A percentile compares a stretch with the other conserved stretches of the same genome.
Conservation (phyloP, 2,113 vertebrate genomes). For the Pterophyllum scalare region DNA sequence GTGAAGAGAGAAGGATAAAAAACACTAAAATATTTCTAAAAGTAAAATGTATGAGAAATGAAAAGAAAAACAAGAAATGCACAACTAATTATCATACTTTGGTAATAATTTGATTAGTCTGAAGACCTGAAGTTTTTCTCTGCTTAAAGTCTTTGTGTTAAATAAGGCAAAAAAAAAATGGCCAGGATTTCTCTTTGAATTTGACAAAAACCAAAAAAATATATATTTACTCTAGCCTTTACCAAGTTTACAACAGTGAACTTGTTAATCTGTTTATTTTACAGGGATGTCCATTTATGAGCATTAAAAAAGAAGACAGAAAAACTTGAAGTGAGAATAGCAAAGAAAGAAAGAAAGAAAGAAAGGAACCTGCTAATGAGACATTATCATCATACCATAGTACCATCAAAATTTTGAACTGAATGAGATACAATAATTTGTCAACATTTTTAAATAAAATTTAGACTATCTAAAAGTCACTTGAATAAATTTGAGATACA, state of each 20-base stretch:
- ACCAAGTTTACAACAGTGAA: background rate
- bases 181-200: background rate
- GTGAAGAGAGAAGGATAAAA: background rate
- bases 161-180: background rate
- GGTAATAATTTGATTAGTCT: background rate
- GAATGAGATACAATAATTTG: background rate
- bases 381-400: too few species aligned
- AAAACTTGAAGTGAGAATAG: background rate
- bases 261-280: background rate
- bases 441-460: background rate
- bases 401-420: background rate
- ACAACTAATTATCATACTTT: background rate
- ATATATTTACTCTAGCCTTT: background rate
- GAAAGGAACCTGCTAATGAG: too few species aligned
- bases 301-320: background rate
- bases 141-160: background rate
- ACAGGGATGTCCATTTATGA: background rate
- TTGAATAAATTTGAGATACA: background rate
- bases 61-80: background rate
- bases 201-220: background rate
- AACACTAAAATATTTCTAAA: background rate
- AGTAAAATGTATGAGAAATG: background rate
- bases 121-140: background rate
- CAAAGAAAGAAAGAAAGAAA: too few species aligned
- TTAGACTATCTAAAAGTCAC: background rate